These are phyloP conservation scores for Oophaga sylvatica DNA, from an alignment of 2,797 vertebrate species.

Conservation along the genomic window DNA sequence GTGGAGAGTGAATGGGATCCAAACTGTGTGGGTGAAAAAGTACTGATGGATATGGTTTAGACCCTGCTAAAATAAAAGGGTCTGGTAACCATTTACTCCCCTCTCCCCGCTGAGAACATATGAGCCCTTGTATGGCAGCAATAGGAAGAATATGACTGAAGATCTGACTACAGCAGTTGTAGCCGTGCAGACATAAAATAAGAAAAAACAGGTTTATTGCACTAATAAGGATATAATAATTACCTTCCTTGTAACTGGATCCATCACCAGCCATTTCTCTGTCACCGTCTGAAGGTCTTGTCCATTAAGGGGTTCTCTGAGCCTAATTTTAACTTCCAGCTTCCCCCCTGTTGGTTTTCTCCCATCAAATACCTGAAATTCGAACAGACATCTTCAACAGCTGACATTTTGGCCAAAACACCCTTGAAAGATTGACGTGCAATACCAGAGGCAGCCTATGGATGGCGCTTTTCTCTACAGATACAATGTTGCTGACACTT, in stretches of 20 bases:
- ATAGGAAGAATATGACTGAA: too few relatives aligned
- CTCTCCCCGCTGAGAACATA: too few relatives aligned
- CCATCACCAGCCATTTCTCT: slow-evolving; percentile 92
- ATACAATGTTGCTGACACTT: not conserved
- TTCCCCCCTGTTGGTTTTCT: slow-evolving; percentile 92
- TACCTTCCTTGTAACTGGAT: slow-evolving; percentile 72
- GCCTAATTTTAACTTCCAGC: slow-evolving; percentile 89
- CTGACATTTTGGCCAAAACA: too few relatives aligned
- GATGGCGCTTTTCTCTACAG: not conserved
- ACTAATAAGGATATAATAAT: not conserved
- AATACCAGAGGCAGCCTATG: not conserved
- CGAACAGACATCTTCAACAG: not conserved
- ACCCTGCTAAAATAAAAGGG: too few relatives aligned
- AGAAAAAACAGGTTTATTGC: too few relatives aligned
- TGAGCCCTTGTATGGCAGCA: too few relatives aligned
- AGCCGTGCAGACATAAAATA: too few relatives aligned
- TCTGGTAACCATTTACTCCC: too few relatives aligned
- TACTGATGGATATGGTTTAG: too few relatives aligned
- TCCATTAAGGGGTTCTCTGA: slow-evolving; percentile 90
- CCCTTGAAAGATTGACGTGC: not conserved
- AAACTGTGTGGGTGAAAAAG: too few relatives aligned
- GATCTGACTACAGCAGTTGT: too few relatives aligned
- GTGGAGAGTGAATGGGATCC: too few relatives aligned
- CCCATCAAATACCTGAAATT: slow-evolving; percentile 88
- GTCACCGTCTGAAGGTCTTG: slow-evolving; percentile 87